phyloP scores from a whole-genome alignment of 2,888 invertebrate genomes.

The Drosophila cracens region DNA sequence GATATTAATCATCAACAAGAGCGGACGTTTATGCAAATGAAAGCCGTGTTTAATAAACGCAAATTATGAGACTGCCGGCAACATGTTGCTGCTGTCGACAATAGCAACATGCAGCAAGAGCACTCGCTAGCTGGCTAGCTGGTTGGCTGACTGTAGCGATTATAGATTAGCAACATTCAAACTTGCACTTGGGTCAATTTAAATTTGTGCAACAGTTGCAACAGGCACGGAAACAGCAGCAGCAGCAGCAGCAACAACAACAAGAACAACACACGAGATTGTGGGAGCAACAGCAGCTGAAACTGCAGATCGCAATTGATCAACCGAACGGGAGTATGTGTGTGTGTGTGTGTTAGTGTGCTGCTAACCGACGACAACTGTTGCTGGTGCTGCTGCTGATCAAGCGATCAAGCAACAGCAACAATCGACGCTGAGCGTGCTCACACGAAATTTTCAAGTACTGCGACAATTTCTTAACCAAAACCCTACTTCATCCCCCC shows the following conservation, averaged over 20 bases:
- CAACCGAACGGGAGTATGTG: conserved; percentile 37
- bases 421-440: conserved; percentile 79
- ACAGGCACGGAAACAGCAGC: conserved; percentile 55
- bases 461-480: conserved; percentile 72
- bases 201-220: conserved; percentile 79
- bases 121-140: conserved; percentile 26
- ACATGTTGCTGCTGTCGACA: conserved; percentile 59
- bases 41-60: conserved; percentile 76
- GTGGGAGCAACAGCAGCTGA: conserved; percentile 67
- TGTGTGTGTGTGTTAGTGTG: conserved; percentile 37
- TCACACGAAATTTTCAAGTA: conserved; percentile 81
- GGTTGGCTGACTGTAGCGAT: conserved; percentile 47
- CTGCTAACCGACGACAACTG: conserved; percentile 57
- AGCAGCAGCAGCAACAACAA: conserved; percentile 30
- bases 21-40: conserved; percentile 73
- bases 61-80: conserved; percentile 69
- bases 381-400: conserved; percentile 61
- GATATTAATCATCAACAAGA: conserved; percentile 60
- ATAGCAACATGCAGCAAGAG: conserved; percentile 33
- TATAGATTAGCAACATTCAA: conserved; percentile 75
- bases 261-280: conserved; percentile 64
- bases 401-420: conserved; percentile 69
- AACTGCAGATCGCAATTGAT: conserved; percentile 77
- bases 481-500: conserved; percentile 24
- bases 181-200: conserved; percentile 81